Evolutionary conservation across 2,888 invertebrate species (phyloP), one percentile per base, ranked within the genome.

Genomic region (Cremastinae sp.): DNA sequence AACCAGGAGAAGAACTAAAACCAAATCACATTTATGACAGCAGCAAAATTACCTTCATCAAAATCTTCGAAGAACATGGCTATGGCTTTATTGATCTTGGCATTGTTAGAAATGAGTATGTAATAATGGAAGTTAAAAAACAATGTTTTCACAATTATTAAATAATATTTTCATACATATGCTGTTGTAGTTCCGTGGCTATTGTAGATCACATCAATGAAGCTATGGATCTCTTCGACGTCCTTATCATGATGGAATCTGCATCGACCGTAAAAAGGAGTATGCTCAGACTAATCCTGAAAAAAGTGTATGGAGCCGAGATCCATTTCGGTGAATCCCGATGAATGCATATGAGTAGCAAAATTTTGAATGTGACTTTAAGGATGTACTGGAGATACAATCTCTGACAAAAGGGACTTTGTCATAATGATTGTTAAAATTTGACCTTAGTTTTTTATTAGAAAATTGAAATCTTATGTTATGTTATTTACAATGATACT

Each of bases 191-290:
- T 68, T 93, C 94, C 58, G 90, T 92, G 62, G 90, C 91, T 1
- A 91, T 97, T 43, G 90, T 94, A 22, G 80, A 88, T 0, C 92
- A 93, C 9, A 89, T 98, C 41, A 87, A 90, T 1, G 88, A 91
- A 7, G 93, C 93, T 2, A 90, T 95, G 39, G 82, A 90, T 4
- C 77, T 87, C 3, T 92, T 92, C 0, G 97, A 98, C 89, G 92
- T 98, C 55, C 91, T 99, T 9, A 94, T 99, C 10, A 96, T 97
- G 39, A 95, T 96, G 59, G 98, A 99, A 2, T 98, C 99, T 18
- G 98, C 98, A 0, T 99, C 99, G 0, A 99, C 99, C 98, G 99
- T 99, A 0, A 99, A 99, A 89, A 94, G 94, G 90, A 98, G 98
- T 89, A 92, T 96, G 72, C 90, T 98, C 45, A 98, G 98, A 86